These are phyloP conservation scores for Cerastoderma edule DNA, from an alignment of 2,888 invertebrate genomes.

Conservation along the genomic window DNA sequence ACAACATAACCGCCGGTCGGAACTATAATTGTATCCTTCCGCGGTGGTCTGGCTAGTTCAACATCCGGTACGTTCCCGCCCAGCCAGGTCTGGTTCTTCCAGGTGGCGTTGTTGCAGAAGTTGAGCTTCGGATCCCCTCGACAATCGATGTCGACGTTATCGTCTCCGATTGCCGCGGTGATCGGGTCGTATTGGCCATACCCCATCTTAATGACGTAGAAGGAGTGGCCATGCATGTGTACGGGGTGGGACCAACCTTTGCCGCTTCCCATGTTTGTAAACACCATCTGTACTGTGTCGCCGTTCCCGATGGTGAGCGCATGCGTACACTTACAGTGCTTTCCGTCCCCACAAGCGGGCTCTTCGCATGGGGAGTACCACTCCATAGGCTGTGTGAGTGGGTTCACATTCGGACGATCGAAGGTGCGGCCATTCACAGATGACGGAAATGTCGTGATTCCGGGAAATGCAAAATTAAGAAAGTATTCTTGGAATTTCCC, in stretches of 20 bases:
- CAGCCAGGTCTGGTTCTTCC: slow-evolving; percentile 72
- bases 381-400: slow-evolving; percentile 67
- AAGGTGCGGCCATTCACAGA: slow-evolving; percentile 71
- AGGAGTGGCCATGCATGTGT: slow-evolving; percentile 80
- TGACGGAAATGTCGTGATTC: slow-evolving; percentile 60
- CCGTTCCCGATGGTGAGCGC: slow-evolving; percentile 63
- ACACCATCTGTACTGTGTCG: slow-evolving; percentile 74
- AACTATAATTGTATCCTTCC: slow-evolving; percentile 80
- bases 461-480: slow-evolving; percentile 77
- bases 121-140: slow-evolving; percentile 56
- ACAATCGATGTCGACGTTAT: slow-evolving; percentile 65
- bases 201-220: slow-evolving; percentile 79
- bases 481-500: slow-evolving; percentile 70
- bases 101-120: slow-evolving; percentile 75
- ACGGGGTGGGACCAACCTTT: slow-evolving; percentile 76
- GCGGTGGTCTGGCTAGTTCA: slow-evolving; percentile 68
- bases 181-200: slow-evolving; percentile 60
- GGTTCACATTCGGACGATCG: slow-evolving; percentile 60
- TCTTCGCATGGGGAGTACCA: slow-evolving; percentile 65
- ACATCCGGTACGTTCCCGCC: slow-evolving; percentile 71
- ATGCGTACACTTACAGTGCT: slow-evolving; percentile 71
- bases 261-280: slow-evolving; percentile 73
- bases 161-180: slow-evolving; percentile 55
- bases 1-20: slow-evolving; percentile 81
- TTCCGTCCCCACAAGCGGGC: slow-evolving; percentile 59